Evolutionary conservation across 2,888 invertebrate genomes (phyloP), one percentile per base, ranked within the genome.

Genomic region (Microctonus hyperodae): DNA sequence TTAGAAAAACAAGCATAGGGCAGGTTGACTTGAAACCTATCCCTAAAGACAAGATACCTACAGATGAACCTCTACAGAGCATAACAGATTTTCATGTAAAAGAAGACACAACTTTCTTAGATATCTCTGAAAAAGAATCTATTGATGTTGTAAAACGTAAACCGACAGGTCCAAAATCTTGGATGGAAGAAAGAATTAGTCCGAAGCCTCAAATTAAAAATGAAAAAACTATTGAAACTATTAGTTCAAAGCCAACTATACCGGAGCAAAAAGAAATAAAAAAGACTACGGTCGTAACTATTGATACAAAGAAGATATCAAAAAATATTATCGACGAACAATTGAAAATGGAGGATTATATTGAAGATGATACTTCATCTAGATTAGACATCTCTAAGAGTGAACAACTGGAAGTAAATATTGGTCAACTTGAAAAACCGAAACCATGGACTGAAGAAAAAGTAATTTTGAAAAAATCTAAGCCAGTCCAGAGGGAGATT

Each of bases 181-280:
- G n/a, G n/a, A 81, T 79, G 0, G 78, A 85, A 65, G 83, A 85
- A 67, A 78, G 74, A 59, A 73, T 83, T 16, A 75, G 73, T 2
- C 57, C 84, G 58, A 83, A 75, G 67, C 70, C 79, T 1, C 75
- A 74, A 11, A 74, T 77, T 37, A 75, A 69, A 20, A 79, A 73
- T 62, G 78, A 79, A 65, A 79, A 82, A 53, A 73, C 74, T 2
- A 1, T 81, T 0, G 79, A 81, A 60, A 72, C 76, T 44, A 70
- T 80, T 0, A 73, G 75, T 10, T 78, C 90, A 73, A 86, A 88
- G 72, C 89, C 89, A 1, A 86, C 90, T 0, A 89, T 88, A 74
- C 84, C 64, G 0, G 68, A 69, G 7, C 40, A 67, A 48, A 75
- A 69, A 23, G 67, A 70, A 22, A 67, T 76, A 6, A 70, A 74